phyloP scores from a whole-genome alignment of 2,113 vertebrate species.

The Tragelaphus imberbis region DNA sequence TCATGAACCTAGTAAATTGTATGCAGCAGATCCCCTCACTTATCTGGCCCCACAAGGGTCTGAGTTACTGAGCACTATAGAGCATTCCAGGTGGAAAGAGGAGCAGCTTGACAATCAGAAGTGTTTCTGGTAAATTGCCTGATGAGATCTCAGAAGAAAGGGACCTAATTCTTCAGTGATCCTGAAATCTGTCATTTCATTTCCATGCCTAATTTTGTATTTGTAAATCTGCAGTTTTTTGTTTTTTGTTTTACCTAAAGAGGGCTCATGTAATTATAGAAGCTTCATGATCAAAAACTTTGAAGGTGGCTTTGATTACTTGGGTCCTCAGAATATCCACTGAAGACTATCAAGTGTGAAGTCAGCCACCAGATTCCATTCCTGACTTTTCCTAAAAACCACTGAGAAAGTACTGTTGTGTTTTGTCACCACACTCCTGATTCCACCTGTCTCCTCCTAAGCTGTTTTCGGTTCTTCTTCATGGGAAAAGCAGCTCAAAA shows the following conservation, averaged over 20 bases:
- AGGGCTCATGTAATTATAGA: neutral
- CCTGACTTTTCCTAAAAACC: neutral
- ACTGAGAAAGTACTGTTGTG: neutral
- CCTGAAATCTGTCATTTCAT: constrained; percentile 54
- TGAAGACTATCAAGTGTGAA: neutral
- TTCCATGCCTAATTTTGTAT: constrained; percentile 51
- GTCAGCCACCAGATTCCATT: neutral
- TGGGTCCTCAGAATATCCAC: neutral
- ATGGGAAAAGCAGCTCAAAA: neutral
- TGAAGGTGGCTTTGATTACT: constrained; percentile 44
- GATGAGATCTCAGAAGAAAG: constrained; percentile 47
- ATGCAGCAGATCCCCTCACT: neutral
- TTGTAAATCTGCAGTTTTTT: constrained; percentile 36
- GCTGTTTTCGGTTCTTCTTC: neutral
- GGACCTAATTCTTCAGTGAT: constrained; percentile 43
- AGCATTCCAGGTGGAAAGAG: constrained; percentile 16
- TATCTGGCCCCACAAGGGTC: neutral
- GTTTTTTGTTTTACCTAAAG: constrained; percentile 35
- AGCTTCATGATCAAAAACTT: neutral
- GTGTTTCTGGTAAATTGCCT: constrained; percentile 47
- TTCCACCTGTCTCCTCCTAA: neutral
- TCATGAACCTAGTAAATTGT: neutral
- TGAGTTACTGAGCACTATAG: neutral
- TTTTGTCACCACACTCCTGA: neutral
- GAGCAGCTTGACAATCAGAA: constrained; percentile 8